Base-by-base conservation (phyloP, 2,888 invertebrate genomes). In the Eupithecia exiguata region DNA sequence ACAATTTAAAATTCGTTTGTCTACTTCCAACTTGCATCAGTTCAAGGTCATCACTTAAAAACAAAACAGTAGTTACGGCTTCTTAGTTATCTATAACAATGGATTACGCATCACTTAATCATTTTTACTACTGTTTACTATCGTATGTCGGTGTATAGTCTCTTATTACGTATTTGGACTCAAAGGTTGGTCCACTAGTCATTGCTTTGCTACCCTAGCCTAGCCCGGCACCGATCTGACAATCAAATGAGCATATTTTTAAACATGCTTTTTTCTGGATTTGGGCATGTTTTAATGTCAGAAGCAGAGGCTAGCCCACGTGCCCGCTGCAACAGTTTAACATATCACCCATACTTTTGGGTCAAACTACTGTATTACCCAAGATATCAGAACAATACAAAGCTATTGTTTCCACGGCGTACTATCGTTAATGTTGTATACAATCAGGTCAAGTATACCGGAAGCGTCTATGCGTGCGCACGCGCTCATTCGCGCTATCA, bases 391-490 rank as follows among this genome's bases (percentile, higher is more conserved):
- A 80, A 77, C 79, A 69, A 71, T 69, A 75, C 72, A 78, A 78
- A 79, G 74, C 79, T 80, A 80, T 84, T 86, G 84, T 85, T 81
- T 71, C 74, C 70, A 71, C 78, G 78, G 78, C 35, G 25, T 63
- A 76, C 77, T 79, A 78, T 81, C 77, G 74, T 80, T 65, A 38
- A 65, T 65, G 74, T 81, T 84, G 80, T 82, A 84, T 79, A 83
- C 81, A 85, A 90, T 85, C 84, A 84, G 92, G 93, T 93, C 93
- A 93, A 93, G 93, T 92, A 91, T 92, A 93, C 89, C 92, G 93
- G 93, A 93, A 92, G 87, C 88, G 80, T 4, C 79, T 81, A 80
- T 82, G 82, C 84, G 83, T 88, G 89, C 88, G 92, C 90, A 88
- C 87, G 88, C 90, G 87, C 87, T 62, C 35, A 35, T 62, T 62